Conservation (phyloP, 2,888 invertebrate genomes). For the Halocaridina rubra region DNA sequence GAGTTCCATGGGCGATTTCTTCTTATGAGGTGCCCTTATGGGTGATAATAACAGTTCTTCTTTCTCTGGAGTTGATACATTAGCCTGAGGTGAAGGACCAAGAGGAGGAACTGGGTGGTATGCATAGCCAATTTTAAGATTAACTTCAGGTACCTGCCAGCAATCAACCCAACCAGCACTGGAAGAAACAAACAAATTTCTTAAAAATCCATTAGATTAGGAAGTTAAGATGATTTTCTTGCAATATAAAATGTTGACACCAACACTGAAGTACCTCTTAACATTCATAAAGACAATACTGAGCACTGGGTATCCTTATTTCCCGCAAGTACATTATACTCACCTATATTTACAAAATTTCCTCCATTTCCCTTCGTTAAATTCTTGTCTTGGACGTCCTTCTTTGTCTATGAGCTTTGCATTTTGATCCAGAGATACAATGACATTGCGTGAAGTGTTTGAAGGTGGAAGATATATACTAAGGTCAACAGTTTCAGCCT, state of each 20-base stretch:
- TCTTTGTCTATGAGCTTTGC: conserved; percentile 86
- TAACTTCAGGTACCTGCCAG: conserved; percentile 95
- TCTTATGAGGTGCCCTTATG: conserved; percentile 80
- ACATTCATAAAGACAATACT: neutral
- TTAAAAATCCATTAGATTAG: too few relatives aligned
- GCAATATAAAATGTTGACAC: too few relatives aligned
- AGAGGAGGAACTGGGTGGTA: conserved; percentile 93
- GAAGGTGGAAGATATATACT: conserved; percentile 91
- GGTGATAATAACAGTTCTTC: conserved; percentile 92
- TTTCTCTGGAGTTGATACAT: conserved; percentile 93
- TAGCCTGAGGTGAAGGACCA: conserved; percentile 88
- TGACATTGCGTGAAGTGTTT: conserved; percentile 85
- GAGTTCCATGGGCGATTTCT: conserved; percentile 62
- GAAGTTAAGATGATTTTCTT: too few relatives aligned
- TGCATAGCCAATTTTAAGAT: conserved; percentile 87
- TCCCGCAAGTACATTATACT: neutral
- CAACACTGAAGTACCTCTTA: too few relatives aligned
- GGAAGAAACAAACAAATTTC: conserved; percentile 37
- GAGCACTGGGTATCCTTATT: too few relatives aligned
- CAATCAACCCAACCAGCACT: conserved; percentile 91
- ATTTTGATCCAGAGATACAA: conserved; percentile 87
- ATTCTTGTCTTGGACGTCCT: conserved; percentile 70
- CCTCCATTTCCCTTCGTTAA: conserved; percentile 78
- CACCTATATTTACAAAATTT: conserved; percentile 80
- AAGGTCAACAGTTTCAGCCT: conserved; percentile 92